Percentiles rank a stretch among this genome's conserved stretches.
Evolutionary conservation across 2,797 vertebrate species (phyloP).

Genomic region (Miichthys miiuy): DNA sequence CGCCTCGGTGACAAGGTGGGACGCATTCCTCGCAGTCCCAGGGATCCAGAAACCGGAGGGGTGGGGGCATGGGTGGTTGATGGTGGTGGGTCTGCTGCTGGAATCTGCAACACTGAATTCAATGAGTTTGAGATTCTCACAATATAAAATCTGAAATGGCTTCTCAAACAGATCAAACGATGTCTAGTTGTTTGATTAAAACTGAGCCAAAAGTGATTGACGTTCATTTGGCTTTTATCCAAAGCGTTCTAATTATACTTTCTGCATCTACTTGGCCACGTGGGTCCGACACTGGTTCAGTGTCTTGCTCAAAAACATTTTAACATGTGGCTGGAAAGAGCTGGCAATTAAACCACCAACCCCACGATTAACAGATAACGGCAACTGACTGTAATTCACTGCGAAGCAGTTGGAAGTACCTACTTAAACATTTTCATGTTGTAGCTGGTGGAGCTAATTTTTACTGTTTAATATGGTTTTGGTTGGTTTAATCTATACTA

Average conservation of each 20-base stretch:
- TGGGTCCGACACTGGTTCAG: not conserved
- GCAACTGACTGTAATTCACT: not conserved
- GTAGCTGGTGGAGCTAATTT: too few species aligned
- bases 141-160: not conserved
- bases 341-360: not conserved
- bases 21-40: constrained; percentile 52
- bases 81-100: not conserved
- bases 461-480: too few species aligned
- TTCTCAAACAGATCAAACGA: not conserved
- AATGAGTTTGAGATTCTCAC: not conserved
- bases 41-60: not conserved
- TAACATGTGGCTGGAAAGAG: not conserved
- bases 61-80: not conserved
- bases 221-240: not conserved
- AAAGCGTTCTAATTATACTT: not conserved
- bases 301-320: not conserved
- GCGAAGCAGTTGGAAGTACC: not conserved
- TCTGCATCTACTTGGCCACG: not conserved
- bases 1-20: constrained; percentile 55
- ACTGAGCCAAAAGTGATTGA: not conserved
- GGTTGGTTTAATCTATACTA: not conserved
- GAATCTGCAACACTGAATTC: constrained; percentile 11
- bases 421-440: not conserved
- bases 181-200: not conserved
- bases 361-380: not conserved